These are phyloP conservation scores for Elymnias hypermnestra DNA, from an alignment of 1,140 invertebrate genomes.

Conservation along the genomic window DNA sequence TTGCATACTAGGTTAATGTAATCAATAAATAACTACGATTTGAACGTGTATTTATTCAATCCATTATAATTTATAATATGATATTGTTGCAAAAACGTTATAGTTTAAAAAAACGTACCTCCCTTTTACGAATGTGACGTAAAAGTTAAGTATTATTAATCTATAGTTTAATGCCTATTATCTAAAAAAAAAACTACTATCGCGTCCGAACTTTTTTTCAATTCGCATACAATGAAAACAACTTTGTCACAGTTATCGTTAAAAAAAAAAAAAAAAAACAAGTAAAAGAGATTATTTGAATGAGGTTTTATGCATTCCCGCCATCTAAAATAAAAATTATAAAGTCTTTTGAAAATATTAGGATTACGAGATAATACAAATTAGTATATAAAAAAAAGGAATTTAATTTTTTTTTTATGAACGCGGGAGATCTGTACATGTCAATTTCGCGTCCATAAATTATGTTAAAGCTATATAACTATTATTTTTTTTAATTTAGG, in stretches of 20 bases:
- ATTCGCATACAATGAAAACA: slow-evolving; percentile 28
- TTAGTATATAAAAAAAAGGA: not conserved
- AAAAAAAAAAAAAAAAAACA: slow-evolving; percentile 25
- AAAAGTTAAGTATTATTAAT: no score
- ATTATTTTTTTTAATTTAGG: slow-evolving; percentile 41
- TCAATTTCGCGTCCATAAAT: slow-evolving; percentile 5
- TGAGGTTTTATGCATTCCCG: not conserved
- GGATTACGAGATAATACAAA: no score
- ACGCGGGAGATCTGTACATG: slow-evolving; percentile 10
- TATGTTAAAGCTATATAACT: slow-evolving; percentile 10
- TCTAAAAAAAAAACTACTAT: slow-evolving; percentile 41
- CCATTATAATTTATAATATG: no score
- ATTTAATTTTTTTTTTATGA: not conserved
- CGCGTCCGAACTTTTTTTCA: slow-evolving; percentile 20
- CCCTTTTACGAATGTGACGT: no score
- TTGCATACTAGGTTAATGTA: no score
- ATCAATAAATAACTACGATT: no score
- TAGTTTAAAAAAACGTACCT: no score
- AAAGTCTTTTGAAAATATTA: no score
- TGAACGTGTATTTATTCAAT: no score
- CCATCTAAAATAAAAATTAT: no score
- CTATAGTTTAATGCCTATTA: no score
- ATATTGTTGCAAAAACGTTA: no score
- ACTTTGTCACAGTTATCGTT: slow-evolving; percentile 30
- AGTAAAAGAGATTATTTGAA: not conserved